A percentile compares a stretch with the other conserved stretches of the same genome.
phyloP scores from a whole-genome alignment of 2,888 invertebrate species.

The Ceratothoa steindachneri region DNA sequence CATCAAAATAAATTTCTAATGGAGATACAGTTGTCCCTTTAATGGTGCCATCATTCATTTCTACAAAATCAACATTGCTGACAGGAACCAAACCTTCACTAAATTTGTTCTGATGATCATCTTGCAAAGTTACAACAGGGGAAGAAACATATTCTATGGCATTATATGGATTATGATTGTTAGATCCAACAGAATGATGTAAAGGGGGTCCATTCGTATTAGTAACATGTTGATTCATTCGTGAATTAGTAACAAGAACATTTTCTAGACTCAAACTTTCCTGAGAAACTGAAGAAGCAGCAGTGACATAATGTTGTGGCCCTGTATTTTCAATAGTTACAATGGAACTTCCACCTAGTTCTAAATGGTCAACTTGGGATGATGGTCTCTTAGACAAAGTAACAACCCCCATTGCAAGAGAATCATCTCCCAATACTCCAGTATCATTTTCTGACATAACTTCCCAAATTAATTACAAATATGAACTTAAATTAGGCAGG shows the following conservation, averaged over 20 bases:
- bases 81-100: constrained; percentile 34
- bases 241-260: background rate
- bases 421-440: background rate
- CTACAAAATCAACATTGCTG: constrained; percentile 40
- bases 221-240: background rate
- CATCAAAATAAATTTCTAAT: constrained; percentile 42
- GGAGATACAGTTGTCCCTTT: constrained; percentile 26
- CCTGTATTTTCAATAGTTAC: background rate
- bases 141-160: background rate
- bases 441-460: constrained; percentile 3
- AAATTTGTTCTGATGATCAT: constrained; percentile 37
- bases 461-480: no score
- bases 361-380: background rate
- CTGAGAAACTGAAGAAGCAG: background rate
- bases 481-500: no score
- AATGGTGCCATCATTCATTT: constrained; percentile 41
- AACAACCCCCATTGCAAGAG: background rate
- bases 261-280: background rate
- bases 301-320: background rate
- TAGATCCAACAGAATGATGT: background rate
- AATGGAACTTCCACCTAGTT: background rate
- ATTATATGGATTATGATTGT: background rate
- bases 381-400: background rate
- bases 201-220: background rate
- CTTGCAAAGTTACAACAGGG: constrained; percentile 29